A percentile compares a stretch with the other conserved stretches of the same genome.
phyloP scores from a whole-genome alignment of 2,113 vertebrate genomes.

The Henicopernis longicauda region DNA sequence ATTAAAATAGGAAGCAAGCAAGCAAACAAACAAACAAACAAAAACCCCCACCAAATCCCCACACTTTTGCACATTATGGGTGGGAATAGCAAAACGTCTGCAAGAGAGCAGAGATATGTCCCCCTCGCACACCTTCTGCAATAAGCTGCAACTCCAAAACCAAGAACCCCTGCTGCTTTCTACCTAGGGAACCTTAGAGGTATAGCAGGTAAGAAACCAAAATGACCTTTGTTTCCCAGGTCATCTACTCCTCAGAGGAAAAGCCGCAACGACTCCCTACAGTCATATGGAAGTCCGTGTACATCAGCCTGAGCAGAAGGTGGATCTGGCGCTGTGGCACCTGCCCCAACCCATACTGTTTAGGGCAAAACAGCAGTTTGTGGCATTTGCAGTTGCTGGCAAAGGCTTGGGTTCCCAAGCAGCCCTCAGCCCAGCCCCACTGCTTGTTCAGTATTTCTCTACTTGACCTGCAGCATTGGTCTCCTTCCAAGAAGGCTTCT shows the following conservation, averaged over 20 bases:
- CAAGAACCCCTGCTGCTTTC: neutral
- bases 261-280: neutral
- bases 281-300: neutral
- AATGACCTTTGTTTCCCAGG: neutral
- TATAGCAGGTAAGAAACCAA: neutral
- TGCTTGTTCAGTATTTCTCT: neutral
- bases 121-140: neutral
- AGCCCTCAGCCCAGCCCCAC: neutral
- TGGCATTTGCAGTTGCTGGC: neutral
- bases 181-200: neutral
- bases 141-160: neutral
- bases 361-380: neutral
- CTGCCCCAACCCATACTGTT: neutral
- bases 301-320: neutral
- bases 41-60: neutral
- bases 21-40: neutral
- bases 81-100: neutral
- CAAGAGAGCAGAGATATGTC: neutral
- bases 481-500: conserved; percentile 11
- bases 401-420: accelerated
- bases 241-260: neutral
- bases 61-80: neutral
- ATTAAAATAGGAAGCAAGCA: neutral
- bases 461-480: neutral
- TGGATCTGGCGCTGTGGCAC: accelerated